Percentiles rank a stretch among this genome's conserved stretches.
phyloP scores from a whole-genome alignment of 2,888 invertebrate genomes.

The Luperina testacea region DNA sequence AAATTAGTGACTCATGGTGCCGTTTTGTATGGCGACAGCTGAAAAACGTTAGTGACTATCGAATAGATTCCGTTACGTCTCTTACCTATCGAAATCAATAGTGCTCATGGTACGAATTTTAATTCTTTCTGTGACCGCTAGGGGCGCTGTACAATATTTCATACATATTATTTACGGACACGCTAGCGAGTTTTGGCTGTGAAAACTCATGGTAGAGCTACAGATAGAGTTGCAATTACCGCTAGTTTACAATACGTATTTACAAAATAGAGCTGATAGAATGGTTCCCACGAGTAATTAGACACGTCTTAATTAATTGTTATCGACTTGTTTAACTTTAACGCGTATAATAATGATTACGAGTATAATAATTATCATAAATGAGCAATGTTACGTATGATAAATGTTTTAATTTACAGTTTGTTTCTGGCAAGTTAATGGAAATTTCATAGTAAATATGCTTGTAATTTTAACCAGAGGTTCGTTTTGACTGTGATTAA shows the following conservation, averaged over 20 bases:
- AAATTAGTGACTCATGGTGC: no score
- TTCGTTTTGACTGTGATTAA: constrained; percentile 40
- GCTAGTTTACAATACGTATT: constrained; percentile 34
- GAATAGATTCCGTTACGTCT: no score
- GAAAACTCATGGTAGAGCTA: no score
- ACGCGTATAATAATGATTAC: constrained; percentile 19
- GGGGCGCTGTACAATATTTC: no score
- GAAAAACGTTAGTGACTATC: no score
- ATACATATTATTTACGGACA: no score
- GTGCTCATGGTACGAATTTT: no score
- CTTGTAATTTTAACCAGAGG: background rate
- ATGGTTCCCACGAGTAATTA: constrained; percentile 52
- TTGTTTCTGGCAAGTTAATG: background rate
- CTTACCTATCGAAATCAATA: no score
- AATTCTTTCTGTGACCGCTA: no score
- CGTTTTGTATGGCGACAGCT: no score
- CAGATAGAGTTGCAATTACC: background rate
- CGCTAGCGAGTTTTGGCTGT: no score
- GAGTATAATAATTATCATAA: constrained; percentile 26
- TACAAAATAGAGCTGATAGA: constrained; percentile 36
- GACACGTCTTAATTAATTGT: constrained; percentile 43
- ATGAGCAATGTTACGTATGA: constrained; percentile 11
- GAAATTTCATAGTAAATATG: background rate
- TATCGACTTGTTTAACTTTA: constrained; percentile 38
- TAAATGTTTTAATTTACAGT: background rate